Conservation (phyloP, 1,140 invertebrate species). For the Leptinotarsa texana region DNA sequence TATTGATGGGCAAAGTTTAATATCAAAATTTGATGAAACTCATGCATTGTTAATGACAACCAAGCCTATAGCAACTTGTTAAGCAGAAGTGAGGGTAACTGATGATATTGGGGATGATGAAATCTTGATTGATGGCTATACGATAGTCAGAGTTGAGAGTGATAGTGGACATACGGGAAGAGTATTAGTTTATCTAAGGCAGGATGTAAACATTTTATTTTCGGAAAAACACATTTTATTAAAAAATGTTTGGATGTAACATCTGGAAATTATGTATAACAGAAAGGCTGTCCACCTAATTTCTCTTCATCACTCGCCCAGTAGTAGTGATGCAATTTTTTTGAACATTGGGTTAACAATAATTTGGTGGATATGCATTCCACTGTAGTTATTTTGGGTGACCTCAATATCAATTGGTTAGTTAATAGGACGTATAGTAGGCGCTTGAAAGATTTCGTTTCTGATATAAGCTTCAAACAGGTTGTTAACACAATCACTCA, state of each 20-base stretch:
- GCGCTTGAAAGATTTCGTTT: background rate
- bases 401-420: constrained; percentile 1
- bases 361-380: background rate
- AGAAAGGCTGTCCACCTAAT: background rate
- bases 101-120: background rate
- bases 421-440: background rate
- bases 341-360: background rate
- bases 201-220: too few species aligned
- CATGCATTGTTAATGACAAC: too few species aligned
- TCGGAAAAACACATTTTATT: background rate
- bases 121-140: background rate
- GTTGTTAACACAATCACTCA: background rate
- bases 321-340: background rate
- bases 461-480: background rate
- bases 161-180: background rate
- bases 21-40: background rate
- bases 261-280: background rate
- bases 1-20: background rate
- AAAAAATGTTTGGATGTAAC: constrained; percentile 2
- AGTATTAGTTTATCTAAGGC: background rate
- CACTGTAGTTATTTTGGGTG: background rate
- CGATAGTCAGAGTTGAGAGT: background rate
- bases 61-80: background rate
- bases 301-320: background rate
- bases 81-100: background rate